Conservation (phyloP, 1,140 invertebrate genomes). For the Argopecten irradians region DNA sequence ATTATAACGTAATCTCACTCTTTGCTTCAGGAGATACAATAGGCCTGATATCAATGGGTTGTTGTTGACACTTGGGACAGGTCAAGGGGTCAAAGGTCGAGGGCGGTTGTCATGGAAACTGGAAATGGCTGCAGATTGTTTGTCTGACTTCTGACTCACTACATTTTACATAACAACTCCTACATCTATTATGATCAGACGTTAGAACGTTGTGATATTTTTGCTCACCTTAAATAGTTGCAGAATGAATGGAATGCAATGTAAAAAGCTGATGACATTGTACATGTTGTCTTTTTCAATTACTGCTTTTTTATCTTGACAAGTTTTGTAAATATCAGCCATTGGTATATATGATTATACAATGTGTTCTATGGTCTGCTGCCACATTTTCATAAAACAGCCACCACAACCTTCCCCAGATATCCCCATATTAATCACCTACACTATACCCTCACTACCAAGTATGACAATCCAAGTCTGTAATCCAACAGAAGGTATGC, state of each 20-base stretch:
- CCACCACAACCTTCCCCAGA: neutral
- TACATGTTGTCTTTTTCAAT: slow-evolving; percentile 9
- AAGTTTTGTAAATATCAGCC: slow-evolving; percentile 4
- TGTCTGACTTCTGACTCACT: slow-evolving; percentile 20
- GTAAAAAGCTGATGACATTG: neutral
- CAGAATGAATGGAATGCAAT: slow-evolving; percentile 21
- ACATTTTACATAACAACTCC: slow-evolving; percentile 13
- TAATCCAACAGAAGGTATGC: neutral
- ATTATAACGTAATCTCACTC: slow-evolving; percentile 3
- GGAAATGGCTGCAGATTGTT: slow-evolving; percentile 8
- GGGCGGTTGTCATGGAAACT: slow-evolving; percentile 14
- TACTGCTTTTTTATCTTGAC: slow-evolving; percentile 11
- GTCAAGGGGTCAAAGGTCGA: slow-evolving; percentile 20
- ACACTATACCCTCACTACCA: neutral
- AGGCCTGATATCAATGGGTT: neutral
- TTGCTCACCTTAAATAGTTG: slow-evolving; percentile 20
- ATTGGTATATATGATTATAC: neutral
- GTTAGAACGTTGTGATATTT: neutral
- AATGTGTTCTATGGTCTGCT: neutral
- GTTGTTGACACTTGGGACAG: slow-evolving; percentile 13
- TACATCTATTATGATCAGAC: slow-evolving; percentile 10
- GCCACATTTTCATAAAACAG: slow-evolving; percentile 21
- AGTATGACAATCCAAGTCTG: neutral
- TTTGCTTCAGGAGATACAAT: slow-evolving; percentile 22
- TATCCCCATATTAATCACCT: neutral